Conservation (phyloP, 2,113 vertebrate species). For the Labeo catla region DNA sequence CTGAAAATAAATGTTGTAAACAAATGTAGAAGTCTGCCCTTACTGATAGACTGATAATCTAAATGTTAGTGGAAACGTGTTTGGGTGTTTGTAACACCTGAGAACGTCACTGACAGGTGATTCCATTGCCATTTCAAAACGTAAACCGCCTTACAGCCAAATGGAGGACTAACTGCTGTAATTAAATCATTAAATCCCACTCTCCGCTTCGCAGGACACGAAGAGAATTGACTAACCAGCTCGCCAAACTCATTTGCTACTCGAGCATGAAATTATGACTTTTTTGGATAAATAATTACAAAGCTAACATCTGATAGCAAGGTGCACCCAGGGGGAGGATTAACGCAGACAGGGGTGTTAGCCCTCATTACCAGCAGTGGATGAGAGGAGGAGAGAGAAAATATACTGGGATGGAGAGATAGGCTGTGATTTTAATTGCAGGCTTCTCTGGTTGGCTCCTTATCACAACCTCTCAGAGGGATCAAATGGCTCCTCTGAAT, state of each 20-base stretch:
- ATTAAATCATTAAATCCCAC: slow-evolving; percentile 99
- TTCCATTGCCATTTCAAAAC: slow-evolving; percentile 60
- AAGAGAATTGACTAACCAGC: slow-evolving; percentile 81
- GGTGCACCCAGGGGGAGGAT: slow-evolving; percentile 92
- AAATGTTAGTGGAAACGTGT: slow-evolving; percentile 21
- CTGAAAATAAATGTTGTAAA: background rate
- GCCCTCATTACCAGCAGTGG: slow-evolving; percentile 99
- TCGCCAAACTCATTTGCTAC: slow-evolving; percentile 89
- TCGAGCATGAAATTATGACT: slow-evolving; percentile 99
- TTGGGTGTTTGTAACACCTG: slow-evolving; percentile 56
- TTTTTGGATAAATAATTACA: slow-evolving; percentile 96
- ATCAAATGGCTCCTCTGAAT: slow-evolving; percentile 95
- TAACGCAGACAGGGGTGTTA: slow-evolving; percentile 96
- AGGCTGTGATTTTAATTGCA: slow-evolving; percentile 93
- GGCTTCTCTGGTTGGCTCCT: slow-evolving; percentile 94
- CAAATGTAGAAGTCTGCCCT: background rate
- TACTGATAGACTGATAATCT: background rate
- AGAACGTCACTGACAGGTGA: background rate
- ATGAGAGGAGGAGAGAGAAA: slow-evolving; percentile 94
- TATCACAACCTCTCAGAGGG: slow-evolving; percentile 97
- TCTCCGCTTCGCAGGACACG: slow-evolving; percentile 82
- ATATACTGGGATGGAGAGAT: slow-evolving; percentile 83
- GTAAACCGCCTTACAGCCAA: slow-evolving; percentile 58
- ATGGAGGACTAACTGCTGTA: slow-evolving; percentile 92
- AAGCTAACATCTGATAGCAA: slow-evolving; percentile 98